Evolutionary conservation across 2,797 vertebrate genomes (phyloP), one percentile per base, ranked within the genome.

Genomic region (Gallinago solitaria): DNA sequence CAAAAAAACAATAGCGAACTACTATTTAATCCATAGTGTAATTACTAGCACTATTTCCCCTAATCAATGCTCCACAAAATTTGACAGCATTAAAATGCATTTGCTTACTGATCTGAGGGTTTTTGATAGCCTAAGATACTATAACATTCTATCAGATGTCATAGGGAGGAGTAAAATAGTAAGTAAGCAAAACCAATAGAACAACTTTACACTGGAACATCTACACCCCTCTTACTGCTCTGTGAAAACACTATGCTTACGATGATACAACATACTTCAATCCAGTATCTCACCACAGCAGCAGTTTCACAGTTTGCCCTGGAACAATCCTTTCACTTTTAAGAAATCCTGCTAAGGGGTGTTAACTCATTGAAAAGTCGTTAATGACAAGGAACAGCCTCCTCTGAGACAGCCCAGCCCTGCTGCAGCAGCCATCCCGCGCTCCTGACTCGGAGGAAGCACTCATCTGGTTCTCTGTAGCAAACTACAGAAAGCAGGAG

Each of bases 241-340:
- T 53, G 21, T 54, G 75, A 74, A 89, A 81, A 39, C 13, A 10
- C 14, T 68, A 39, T 19, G 10, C 15, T 75, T 59, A 23, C 17
- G 56, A 33, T 3, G 8, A 35, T 9, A 57, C 12, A 78, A 43
- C 6, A 20, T 17, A 33, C 33, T 57, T 56, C 57, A 86, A 9
- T 23, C 41, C 50, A 74, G 13, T 5, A 90, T 39, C n/a, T 48
- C 57, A 63, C 45, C 25, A 54, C 30, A 23, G 60, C 43, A 63
- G 25, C 12, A 67, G 45, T 33, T 81, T 45, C 41, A 24, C 1
- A 0, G 2, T 47, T 61, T 35, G 45, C 37, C 54, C 1, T 18
- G 9, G 4, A 82, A 23, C 23, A 69, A 63, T 11, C 32, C 8
- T 76, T 81, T 7, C 19, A n/a, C 33, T 61, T 92, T 61, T 33